These are phyloP conservation scores for Hylaea fasciaria DNA, from an alignment of 2,888 invertebrate species.

Conservation along the genomic window DNA sequence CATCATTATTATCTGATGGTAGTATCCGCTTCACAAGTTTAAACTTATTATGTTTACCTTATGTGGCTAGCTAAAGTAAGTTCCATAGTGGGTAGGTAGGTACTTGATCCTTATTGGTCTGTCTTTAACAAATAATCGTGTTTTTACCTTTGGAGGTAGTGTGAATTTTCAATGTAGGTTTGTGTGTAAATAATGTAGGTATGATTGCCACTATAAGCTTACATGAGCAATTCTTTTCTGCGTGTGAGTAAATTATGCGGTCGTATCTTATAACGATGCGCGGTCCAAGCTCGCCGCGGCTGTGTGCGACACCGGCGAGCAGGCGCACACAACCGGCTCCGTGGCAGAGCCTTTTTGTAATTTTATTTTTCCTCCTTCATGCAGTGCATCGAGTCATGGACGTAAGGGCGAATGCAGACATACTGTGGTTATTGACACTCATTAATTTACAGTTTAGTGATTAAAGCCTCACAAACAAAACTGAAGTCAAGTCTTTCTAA, in stretches of 20 bases:
- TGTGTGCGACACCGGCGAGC: no score
- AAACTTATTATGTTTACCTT: not conserved
- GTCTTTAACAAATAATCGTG: not conserved
- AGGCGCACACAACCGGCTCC: slow-evolving; percentile 71
- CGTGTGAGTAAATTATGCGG: slow-evolving; percentile 69
- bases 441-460: slow-evolving; percentile 10
- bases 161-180: not conserved
- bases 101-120: not conserved
- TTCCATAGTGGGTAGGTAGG: not conserved
- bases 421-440: slow-evolving; percentile 30
- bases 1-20: not conserved
- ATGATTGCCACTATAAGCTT: slow-evolving; percentile 37
- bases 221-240: slow-evolving; percentile 48
- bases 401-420: slow-evolving; percentile 60
- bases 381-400: slow-evolving; percentile 55
- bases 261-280: slow-evolving; percentile 65
- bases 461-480: not conserved
- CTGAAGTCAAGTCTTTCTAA: not conserved
- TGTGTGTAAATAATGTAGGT: slow-evolving; percentile 45
- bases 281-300: slow-evolving; percentile 59
- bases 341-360: slow-evolving; percentile 77
- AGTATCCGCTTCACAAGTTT: slow-evolving; percentile 4
- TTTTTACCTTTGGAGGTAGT: slow-evolving; percentile 1
- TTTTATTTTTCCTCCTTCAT: slow-evolving; percentile 81
- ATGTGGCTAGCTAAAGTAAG: no score